Evolutionary conservation across 2,888 invertebrate genomes (phyloP).

Genomic region (Archips xylosteana): DNA sequence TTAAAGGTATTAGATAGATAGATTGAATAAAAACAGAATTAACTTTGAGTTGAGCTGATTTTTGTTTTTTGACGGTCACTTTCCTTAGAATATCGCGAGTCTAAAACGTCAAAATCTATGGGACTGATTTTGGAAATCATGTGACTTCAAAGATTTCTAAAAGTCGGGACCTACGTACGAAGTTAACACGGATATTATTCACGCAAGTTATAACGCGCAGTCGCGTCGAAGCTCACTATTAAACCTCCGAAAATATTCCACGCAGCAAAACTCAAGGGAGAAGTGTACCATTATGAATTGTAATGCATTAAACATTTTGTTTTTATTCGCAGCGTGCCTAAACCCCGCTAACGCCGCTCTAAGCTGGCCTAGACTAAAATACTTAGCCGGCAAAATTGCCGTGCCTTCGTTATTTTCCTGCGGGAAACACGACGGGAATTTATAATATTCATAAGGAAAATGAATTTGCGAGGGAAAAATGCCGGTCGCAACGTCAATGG

Average conservation of each 20-base stretch:
- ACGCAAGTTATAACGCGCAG: not conserved
- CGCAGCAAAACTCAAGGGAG: slow-evolving; percentile 21
- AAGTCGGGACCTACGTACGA: too few species aligned
- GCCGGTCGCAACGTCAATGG: slow-evolving; percentile 34
- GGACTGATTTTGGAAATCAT: too few species aligned
- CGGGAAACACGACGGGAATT: slow-evolving; percentile 58
- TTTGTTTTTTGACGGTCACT: too few species aligned
- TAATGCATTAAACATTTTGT: slow-evolving; percentile 34
- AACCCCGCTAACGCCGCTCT: slow-evolving; percentile 27
- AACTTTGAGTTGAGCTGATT: too few species aligned
- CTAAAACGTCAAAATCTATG: too few species aligned
- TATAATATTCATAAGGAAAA: slow-evolving; percentile 69
- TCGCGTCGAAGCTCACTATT: not conserved
- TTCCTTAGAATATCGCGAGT: too few species aligned
- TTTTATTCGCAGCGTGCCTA: slow-evolving; percentile 18
- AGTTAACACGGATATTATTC: too few species aligned
- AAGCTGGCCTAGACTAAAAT: slow-evolving; percentile 43
- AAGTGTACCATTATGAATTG: slow-evolving; percentile 22
- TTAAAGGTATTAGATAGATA: too few species aligned
- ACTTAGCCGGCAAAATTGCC: slow-evolving; percentile 46
- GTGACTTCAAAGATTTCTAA: too few species aligned
- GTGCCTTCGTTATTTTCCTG: slow-evolving; percentile 51
- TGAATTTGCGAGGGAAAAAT: slow-evolving; percentile 54
- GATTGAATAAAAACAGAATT: too few species aligned
- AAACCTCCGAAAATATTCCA: not conserved